Evolutionary conservation across 2,888 invertebrate genomes (phyloP), one percentile per base, ranked within the genome.

Genomic region (Leucania comma): DNA sequence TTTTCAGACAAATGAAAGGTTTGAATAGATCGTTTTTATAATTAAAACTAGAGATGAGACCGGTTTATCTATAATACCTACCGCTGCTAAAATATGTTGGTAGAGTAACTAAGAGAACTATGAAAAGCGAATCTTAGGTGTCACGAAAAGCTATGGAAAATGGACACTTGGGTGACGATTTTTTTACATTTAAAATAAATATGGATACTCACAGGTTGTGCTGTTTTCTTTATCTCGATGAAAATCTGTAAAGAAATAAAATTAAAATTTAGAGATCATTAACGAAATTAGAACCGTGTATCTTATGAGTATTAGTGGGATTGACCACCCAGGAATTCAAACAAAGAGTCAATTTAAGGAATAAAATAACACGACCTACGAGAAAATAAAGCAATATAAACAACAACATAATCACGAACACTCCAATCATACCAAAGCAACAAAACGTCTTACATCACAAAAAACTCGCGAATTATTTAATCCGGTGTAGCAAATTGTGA

Each of bases 401-500:
- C 26, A 54, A 56, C 10, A 54, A 14, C 20, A 60, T 59, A 59
- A 54, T 20, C 20, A 57, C 51, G 42, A 38, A 65, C 20, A 51
- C 10, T 38, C 1, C 12, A 0, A 42, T 56, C 32, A 22, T 6
- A n/a, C 10, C 2, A 35, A 35, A 35, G 14, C 24, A 71, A 53
- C 20, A 61, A 70, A 61, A 62, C 20, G 35, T 64, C 48, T 80
- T 74, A 69, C 71, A 58, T 72, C 50, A 76, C 64, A 64, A 73
- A 75, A 63, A 80, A 72, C 54, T 67, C 48, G 38, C 67, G 61
- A 70, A 57, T 51, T 38, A 73, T 72, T 42, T 51, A 80, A 78
- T 84, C 60, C 29, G 24, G 63, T 64, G 81, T 50, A 70, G 20
- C 76, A 60, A 80, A 86, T 80, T 72, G 74, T 54, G 62, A 70